A percentile compares a stretch with the other conserved stretches of the same genome.
These are phyloP conservation scores for Tauraco erythrolophus DNA, from an alignment of 2,113 vertebrate species.

Conservation along the genomic window DNA sequence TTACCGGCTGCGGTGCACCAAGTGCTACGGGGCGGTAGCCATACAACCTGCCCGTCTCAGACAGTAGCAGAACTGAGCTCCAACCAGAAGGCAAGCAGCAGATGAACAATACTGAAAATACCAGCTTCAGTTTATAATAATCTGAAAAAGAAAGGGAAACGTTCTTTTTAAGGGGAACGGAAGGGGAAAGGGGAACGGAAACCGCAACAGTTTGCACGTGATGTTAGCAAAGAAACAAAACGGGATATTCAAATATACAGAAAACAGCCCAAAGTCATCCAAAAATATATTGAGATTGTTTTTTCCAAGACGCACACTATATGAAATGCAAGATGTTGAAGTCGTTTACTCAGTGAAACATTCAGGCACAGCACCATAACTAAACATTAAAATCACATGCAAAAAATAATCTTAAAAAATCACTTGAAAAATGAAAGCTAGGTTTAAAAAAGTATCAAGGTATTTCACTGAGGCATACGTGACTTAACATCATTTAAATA, in stretches of 20 bases:
- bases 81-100: not conserved
- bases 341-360: not conserved
- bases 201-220: rapidly evolving
- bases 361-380: not conserved
- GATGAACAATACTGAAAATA: not conserved
- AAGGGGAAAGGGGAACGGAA: not conserved
- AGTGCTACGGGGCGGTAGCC: not conserved
- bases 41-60: not conserved
- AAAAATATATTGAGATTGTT: not conserved
- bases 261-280: not conserved
- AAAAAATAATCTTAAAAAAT: not conserved
- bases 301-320: not conserved
- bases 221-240: not conserved
- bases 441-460: not conserved
- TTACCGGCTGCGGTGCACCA: not conserved
- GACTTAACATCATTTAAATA: not conserved
- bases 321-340: not conserved
- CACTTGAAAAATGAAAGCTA: not conserved
- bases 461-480: not conserved
- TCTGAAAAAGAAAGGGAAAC: not conserved
- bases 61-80: not conserved
- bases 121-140: not conserved
- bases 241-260: not conserved
- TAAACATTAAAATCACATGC: not conserved
- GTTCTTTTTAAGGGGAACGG: rapidly evolving